Conservation (phyloP, 2,797 vertebrate species). For the Leuciscus waleckii region DNA sequence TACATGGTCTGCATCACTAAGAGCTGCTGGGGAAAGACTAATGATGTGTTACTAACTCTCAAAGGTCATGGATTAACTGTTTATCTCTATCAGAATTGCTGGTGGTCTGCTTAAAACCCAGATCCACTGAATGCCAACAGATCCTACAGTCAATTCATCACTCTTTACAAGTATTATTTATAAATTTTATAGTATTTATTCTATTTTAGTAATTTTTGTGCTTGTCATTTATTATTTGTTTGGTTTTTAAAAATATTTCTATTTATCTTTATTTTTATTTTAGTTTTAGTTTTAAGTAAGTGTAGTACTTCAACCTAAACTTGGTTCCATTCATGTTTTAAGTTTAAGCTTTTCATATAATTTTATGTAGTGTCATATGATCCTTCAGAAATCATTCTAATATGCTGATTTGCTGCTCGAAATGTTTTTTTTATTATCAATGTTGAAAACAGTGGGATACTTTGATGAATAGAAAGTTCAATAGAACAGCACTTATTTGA, state of each 20-base stretch:
- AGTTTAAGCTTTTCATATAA: no score
- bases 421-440: no score
- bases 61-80: slow-evolving; percentile 22
- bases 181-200: background rate
- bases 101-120: slow-evolving; percentile 14
- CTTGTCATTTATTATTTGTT: background rate
- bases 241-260: no score
- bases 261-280: background rate
- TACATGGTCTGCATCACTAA: slow-evolving; percentile 9
- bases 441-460: no score
- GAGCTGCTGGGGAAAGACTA: slow-evolving; percentile 10
- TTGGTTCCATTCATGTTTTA: no score
- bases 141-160: background rate
- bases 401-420: no score
- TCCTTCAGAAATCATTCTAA: no score
- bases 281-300: background rate
- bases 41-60: slow-evolving; percentile 25
- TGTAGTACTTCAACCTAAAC: background rate
- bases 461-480: no score
- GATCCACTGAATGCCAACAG: slow-evolving; percentile 1
- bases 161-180: slow-evolving; percentile 13
- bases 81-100: slow-evolving; percentile 13
- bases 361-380: no score
- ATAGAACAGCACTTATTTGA: no score
- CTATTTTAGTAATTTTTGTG: background rate